phyloP scores from a whole-genome alignment of 2,797 vertebrate species.

The Dermochelys coriacea region DNA sequence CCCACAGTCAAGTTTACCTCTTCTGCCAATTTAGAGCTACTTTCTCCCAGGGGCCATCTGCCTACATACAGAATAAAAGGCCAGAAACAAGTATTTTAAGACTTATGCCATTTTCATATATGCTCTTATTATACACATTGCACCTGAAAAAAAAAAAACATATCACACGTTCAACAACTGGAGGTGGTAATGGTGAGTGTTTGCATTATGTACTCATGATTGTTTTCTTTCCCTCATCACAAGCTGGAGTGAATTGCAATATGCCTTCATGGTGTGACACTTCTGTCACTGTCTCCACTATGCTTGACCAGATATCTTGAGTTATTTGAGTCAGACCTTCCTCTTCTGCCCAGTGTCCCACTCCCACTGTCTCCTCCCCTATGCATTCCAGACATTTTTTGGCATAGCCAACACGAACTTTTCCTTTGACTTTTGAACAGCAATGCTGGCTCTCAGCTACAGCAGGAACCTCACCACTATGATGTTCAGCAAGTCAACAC shows the following conservation, averaged over 20 bases:
- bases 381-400: not conserved
- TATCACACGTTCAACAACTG: not conserved
- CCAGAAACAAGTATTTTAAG: conserved; percentile 6
- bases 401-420: not conserved
- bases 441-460: not conserved
- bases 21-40: conserved; percentile 62
- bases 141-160: not conserved
- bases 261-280: not conserved
- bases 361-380: not conserved
- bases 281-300: not conserved
- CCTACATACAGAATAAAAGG: conserved; percentile 56
- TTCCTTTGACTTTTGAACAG: not conserved
- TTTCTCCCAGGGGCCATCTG: conserved; percentile 45
- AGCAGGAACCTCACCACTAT: accelerated
- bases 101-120: not conserved
- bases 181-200: not conserved
- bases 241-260: not conserved
- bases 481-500: not conserved
- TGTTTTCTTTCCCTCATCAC: not conserved
- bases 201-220: not conserved
- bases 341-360: not conserved
- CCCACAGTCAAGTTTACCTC: conserved; percentile 58
- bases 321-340: not conserved
- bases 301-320: not conserved
- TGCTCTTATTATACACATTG: not conserved